A percentile compares a stretch with the other conserved stretches of the same genome.
Conservation (phyloP, 2,888 invertebrate species). For the Atethmia centrago region DNA sequence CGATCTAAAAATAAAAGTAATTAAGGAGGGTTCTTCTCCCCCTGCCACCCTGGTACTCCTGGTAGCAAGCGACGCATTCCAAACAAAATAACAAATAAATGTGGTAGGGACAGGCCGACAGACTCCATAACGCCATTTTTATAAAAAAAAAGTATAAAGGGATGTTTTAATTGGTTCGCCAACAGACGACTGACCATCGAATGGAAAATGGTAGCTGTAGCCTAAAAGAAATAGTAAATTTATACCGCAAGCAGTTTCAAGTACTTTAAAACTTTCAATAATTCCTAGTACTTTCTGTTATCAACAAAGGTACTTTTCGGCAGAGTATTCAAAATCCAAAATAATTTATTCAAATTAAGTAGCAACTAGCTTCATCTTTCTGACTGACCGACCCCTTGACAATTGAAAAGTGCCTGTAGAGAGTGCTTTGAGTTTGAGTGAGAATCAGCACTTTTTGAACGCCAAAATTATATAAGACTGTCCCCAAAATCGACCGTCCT, state of each 20-base stretch:
- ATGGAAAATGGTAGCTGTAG: not conserved
- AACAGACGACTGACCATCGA: not conserved
- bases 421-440: not conserved
- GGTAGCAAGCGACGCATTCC: constrained; percentile 51
- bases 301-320: too few relatives aligned
- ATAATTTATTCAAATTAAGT: too few relatives aligned
- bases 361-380: too few relatives aligned
- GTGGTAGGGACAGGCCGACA: not conserved
- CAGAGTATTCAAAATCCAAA: too few relatives aligned
- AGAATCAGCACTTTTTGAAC: not conserved
- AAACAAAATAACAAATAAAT: constrained; percentile 38
- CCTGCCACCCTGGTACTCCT: constrained; percentile 20
- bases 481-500: not conserved
- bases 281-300: too few relatives aligned
- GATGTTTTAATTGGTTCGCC: constrained; percentile 1
- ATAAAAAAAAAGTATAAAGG: not conserved
- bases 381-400: not conserved
- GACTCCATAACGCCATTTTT: constrained; percentile 7
- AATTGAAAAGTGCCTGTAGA: not conserved
- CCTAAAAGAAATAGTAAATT: not conserved
- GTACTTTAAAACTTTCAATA: too few relatives aligned
- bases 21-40: constrained; percentile 38
- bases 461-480: not conserved
- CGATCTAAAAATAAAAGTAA: constrained; percentile 51
- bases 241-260: not conserved